Evolutionary conservation across 2,888 invertebrate genomes (phyloP).

Genomic region (Athalia cordata): DNA sequence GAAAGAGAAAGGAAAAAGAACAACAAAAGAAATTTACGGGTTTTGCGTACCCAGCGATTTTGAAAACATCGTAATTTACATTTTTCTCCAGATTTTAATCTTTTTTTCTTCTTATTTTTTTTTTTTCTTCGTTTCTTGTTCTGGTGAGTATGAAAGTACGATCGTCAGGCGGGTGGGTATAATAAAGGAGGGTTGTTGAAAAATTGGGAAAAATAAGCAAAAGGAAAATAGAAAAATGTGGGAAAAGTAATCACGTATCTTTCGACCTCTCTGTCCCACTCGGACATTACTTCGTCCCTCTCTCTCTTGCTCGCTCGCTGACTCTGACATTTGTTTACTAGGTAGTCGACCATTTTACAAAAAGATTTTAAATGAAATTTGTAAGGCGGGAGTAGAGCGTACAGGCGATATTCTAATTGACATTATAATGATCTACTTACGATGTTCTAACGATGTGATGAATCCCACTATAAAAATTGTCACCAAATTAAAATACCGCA

Average conservation of each 20-base stretch:
- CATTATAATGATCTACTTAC: conserved; percentile 17
- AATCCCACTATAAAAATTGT: conserved; percentile 18
- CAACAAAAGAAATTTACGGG: not conserved
- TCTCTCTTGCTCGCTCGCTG: conserved; percentile 40
- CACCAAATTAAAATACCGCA: conserved; percentile 56
- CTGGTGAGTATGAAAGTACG: not conserved
- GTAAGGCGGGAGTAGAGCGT: not conserved
- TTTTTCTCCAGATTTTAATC: too few relatives aligned
- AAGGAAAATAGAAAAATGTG: conserved; percentile 50
- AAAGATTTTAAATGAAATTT: conserved; percentile 24
- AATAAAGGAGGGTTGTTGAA: conserved; percentile 14
- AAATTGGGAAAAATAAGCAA: conserved; percentile 48
- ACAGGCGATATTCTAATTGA: not conserved
- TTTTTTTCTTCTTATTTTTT: too few relatives aligned
- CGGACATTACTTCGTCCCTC: not conserved
- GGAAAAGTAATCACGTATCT: conserved; percentile 52
- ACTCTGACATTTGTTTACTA: conserved; percentile 64
- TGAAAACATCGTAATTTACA: too few relatives aligned
- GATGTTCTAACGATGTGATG: not conserved
- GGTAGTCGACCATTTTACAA: conserved; percentile 50
- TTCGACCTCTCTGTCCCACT: conserved; percentile 28
- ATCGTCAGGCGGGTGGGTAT: not conserved
- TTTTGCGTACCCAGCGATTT: too few relatives aligned
- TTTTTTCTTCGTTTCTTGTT: too few relatives aligned
- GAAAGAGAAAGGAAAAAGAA: not conserved